A percentile compares a stretch with the other conserved stretches of the same genome.
These are phyloP conservation scores for Champsocephalus gunnari DNA, from an alignment of 2,797 vertebrate species.

Conservation along the genomic window DNA sequence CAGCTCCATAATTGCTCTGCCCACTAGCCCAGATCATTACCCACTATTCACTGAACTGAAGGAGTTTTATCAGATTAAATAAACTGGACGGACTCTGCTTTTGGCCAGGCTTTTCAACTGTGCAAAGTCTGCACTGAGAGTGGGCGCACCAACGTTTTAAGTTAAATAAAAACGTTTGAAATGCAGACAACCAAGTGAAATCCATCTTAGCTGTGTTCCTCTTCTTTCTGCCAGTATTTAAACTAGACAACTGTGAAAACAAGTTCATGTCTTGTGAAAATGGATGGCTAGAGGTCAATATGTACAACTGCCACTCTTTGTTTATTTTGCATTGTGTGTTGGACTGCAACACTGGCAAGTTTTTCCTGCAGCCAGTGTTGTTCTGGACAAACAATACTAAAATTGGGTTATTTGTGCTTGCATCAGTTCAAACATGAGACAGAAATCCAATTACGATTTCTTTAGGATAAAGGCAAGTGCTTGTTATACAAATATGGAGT, in stretches of 20 bases:
- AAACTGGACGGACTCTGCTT: neutral
- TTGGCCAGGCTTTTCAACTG: neutral
- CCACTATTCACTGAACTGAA: conserved; percentile 30
- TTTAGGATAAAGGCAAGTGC: conserved; percentile 3
- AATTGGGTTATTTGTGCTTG: neutral
- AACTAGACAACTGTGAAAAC: neutral
- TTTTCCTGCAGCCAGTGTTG: conserved; percentile 15
- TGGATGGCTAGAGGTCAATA: conserved; percentile 2
- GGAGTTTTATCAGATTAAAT: conserved; percentile 35
- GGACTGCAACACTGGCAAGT: neutral
- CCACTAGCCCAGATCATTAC: conserved; percentile 29
- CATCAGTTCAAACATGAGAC: neutral
- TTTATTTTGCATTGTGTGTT: neutral
- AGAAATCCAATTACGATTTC: neutral
- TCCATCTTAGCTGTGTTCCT: neutral
- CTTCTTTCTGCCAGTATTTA: neutral
- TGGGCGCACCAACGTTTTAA: neutral
- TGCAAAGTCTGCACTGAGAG: neutral
- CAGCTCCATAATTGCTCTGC: conserved; percentile 12
- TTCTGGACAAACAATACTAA: neutral
- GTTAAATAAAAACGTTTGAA: neutral
- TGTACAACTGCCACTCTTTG: conserved; percentile 2
- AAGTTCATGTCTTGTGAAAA: neutral
- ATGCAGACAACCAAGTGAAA: neutral
- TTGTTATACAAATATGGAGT: conserved; percentile 17